Conservation (phyloP, 37 sponge, comb jelly and placozoan species). For the Cladorhizidae sp. region DNA sequence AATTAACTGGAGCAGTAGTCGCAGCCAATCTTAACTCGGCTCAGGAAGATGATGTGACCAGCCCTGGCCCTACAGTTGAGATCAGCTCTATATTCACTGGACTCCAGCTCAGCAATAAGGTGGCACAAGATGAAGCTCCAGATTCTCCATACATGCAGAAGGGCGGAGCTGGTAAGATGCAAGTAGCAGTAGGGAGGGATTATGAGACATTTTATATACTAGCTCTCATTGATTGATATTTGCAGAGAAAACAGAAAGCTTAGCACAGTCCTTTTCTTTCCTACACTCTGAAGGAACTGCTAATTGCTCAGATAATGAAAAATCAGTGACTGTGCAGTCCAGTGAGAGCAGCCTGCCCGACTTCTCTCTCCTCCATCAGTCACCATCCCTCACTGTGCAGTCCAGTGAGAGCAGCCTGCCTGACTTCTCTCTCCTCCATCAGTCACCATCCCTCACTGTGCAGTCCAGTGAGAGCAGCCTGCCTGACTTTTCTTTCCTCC, state of each 20-base stretch:
- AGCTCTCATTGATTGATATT: too few species aligned
- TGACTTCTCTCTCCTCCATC: too few species aligned
- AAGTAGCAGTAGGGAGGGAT: neutral
- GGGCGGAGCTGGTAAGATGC: neutral
- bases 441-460: too few species aligned
- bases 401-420: too few species aligned
- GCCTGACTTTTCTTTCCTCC: slow-evolving; percentile 1
- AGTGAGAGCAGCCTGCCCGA: too few species aligned
- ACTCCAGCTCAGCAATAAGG: slow-evolving; percentile 4
- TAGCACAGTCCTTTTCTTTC: neutral
- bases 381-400: too few species aligned
- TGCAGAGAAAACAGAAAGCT: neutral
- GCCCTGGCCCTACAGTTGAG: slow-evolving; percentile 4
- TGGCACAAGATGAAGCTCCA: neutral
- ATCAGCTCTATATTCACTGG: slow-evolving; percentile 29
- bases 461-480: neutral
- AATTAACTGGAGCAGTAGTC: too few species aligned
- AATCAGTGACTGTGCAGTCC: too few species aligned
- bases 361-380: too few species aligned
- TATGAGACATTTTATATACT: neutral
- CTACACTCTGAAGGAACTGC: neutral
- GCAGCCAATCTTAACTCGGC: too few species aligned
- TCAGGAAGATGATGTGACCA: neutral
- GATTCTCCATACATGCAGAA: slow-evolving; percentile 28
- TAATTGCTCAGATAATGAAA: too few species aligned